phyloP scores from a whole-genome alignment of 2,797 vertebrate genomes.

The Lacerta viridis region DNA sequence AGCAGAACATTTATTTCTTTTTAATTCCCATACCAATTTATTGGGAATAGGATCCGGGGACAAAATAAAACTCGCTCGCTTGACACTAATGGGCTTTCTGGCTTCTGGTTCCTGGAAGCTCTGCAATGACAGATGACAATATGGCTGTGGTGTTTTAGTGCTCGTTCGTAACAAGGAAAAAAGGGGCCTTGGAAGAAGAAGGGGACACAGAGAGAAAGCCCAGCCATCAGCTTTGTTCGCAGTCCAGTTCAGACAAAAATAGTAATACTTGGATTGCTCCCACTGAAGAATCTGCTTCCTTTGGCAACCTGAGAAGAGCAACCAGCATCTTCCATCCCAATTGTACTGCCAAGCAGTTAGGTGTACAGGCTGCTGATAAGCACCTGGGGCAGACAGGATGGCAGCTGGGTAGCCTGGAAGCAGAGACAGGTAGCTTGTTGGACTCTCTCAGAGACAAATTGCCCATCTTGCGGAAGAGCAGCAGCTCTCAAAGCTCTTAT shows the following conservation, averaged over 20 bases:
- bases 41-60: conserved; percentile 21
- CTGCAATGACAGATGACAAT: background rate
- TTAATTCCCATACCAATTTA: conserved; percentile 48
- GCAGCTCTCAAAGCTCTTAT: background rate
- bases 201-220: background rate
- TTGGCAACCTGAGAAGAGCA: conserved; percentile 20
- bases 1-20: conserved; percentile 48
- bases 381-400: background rate
- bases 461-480: background rate
- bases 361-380: background rate
- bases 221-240: background rate
- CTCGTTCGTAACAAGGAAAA: conserved; percentile 26
- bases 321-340: background rate
- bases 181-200: background rate
- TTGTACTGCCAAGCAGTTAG: background rate
- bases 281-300: background rate
- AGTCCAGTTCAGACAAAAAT: background rate
- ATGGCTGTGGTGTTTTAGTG: background rate
- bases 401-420: background rate
- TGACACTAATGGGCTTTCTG: conserved; percentile 33
- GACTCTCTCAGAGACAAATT: background rate
- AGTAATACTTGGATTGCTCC: background rate
- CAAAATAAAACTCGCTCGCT: conserved; percentile 24
- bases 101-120: conserved; percentile 14
- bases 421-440: background rate